Conservation (phyloP, 2,113 vertebrate genomes). For the Aplodontia rufa region DNA sequence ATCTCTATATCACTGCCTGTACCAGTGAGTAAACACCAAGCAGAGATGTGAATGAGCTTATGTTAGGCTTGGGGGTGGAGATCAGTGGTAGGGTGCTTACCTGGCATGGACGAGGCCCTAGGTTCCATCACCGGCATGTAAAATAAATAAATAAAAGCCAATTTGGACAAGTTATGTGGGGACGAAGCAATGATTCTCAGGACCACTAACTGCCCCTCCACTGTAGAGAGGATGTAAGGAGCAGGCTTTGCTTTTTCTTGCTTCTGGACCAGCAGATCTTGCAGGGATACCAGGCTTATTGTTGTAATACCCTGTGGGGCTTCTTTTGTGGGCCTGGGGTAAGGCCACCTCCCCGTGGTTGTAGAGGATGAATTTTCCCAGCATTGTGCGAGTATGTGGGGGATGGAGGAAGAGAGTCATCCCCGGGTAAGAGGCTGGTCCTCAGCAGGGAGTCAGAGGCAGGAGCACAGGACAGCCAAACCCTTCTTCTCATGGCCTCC, state of each 20-base stretch:
- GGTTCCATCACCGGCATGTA: neutral
- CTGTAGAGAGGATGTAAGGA: neutral
- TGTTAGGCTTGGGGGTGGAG: neutral
- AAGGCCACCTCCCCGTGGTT: neutral
- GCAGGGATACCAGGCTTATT: neutral
- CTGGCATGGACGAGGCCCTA: neutral
- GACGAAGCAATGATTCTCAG: accelerated
- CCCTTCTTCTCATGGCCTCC: neutral
- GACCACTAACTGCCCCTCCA: neutral
- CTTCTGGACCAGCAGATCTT: neutral
- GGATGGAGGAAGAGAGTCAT: too few species aligned
- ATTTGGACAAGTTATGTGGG: neutral
- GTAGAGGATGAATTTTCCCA: neutral
- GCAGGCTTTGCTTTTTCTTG: neutral
- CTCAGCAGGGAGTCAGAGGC: neutral
- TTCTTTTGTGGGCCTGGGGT: neutral
- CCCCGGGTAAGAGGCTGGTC: too few species aligned
- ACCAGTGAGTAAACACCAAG: neutral
- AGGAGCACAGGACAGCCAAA: neutral
- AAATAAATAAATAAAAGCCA: neutral
- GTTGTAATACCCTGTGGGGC: neutral
- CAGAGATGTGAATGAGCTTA: neutral
- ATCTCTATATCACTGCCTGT: neutral
- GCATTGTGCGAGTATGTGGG: neutral
- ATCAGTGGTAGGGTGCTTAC: neutral